Evolutionary conservation across 2,888 invertebrate species (phyloP), one percentile per base, ranked within the genome.

Genomic region (Tinea semifulvella): DNA sequence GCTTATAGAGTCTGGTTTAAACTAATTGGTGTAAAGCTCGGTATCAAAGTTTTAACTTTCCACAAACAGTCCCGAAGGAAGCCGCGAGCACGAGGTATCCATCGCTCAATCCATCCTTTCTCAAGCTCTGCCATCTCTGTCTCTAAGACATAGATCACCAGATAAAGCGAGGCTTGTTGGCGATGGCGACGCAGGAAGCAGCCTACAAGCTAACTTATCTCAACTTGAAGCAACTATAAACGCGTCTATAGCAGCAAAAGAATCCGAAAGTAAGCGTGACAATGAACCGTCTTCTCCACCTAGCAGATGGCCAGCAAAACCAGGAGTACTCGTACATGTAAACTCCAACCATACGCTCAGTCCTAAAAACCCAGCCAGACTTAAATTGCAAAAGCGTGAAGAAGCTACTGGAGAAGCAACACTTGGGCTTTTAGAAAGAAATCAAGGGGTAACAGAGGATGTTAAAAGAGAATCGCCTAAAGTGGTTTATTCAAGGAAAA

Each of bases 291-390:
- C 36, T n/a, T 36, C 36, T 36, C 36, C 36, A 3, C 36, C 36
- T 6, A 36, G 18, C 16, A 89, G 91, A 63, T 95, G 94, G 94
- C 94, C 94, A 6, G 72, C 94, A 48, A 90, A 92, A 60, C 94
- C 94, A 2, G 94, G 94, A 44, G 93, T 94, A 44, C 82, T 94
- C 58, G 90, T 94, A 42, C 94, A 94, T 65, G 89, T 94, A 17
- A 93, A 93, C 74, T 91, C 91, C 46, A 87, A 90, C 65, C 90
- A 91, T 66, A 90, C 89, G 54, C 60, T 86, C 11, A 84, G 86
- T 54, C 85, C 86, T 20, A 82, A 82, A 55, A 81, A 81, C 53
- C 80, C 77, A 60, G 70, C 75, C 2, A 63, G 70, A 57, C 58
- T 76, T 26, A 68, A 68, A 56, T 53, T 31, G 31, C 31, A 46